Percentiles rank a stretch among this genome's conserved stretches.
Conservation (phyloP, 2,797 vertebrate genomes). For the Podarcis lilfordi region DNA sequence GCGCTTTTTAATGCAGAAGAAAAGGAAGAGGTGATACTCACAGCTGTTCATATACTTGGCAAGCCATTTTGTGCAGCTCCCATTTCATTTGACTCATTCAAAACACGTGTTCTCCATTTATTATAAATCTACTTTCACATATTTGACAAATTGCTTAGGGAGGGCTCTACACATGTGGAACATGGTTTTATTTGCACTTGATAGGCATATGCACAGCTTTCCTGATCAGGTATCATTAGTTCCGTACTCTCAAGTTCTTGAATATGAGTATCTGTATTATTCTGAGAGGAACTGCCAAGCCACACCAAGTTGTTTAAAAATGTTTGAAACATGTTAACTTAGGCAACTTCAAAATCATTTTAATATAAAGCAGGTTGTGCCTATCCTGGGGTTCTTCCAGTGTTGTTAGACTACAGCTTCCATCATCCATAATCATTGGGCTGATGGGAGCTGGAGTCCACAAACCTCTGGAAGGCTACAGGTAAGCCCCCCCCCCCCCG, state of each 20-base stretch:
- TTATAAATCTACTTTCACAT: conserved; percentile 67
- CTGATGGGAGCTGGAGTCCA: too few relatives aligned
- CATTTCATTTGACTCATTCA: conserved; percentile 73
- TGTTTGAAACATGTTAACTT: neutral
- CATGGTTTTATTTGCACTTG: conserved; percentile 65
- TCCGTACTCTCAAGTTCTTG: conserved; percentile 2
- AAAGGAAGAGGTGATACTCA: conserved; percentile 59
- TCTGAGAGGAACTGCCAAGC: conserved; percentile 12
- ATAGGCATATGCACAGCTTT: conserved; percentile 51
- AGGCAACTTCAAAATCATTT: neutral
- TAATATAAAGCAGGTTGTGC: too few relatives aligned
- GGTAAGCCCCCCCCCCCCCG: too few relatives aligned
- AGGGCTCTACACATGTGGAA: conserved; percentile 70
- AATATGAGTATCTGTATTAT: neutral
- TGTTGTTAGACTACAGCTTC: too few relatives aligned
- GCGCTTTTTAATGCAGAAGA: conserved; percentile 56
- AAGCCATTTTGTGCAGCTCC: conserved; percentile 68
- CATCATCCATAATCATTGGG: too few relatives aligned
- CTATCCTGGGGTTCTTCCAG: too few relatives aligned
- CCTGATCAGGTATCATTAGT: conserved; percentile 41
- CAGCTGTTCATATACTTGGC: conserved; percentile 75
- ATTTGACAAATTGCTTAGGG: conserved; percentile 74
- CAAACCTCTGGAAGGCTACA: too few relatives aligned
- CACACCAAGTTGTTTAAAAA: neutral
- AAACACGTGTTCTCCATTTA: conserved; percentile 79